Percentiles rank a stretch among this genome's conserved stretches.
phyloP scores from a whole-genome alignment of 2,797 vertebrate species.

The Hypotaenidia okinawae region DNA sequence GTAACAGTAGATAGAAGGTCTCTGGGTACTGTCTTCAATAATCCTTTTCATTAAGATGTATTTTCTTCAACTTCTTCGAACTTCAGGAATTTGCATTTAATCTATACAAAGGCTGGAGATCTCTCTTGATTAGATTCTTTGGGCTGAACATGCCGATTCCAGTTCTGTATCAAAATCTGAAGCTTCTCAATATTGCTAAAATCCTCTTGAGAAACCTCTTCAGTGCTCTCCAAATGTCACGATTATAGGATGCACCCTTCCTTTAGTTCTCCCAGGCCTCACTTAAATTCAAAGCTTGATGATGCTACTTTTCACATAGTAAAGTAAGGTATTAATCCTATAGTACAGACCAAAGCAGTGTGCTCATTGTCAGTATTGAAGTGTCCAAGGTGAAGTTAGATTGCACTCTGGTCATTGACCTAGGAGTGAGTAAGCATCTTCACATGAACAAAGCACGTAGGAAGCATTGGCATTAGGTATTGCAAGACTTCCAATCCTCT shows the following conservation, averaged over 20 bases:
- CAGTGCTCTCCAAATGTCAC: not conserved
- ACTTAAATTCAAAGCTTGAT: not conserved
- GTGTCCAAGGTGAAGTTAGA: not conserved
- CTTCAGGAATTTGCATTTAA: constrained; percentile 21
- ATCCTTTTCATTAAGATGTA: constrained; percentile 27
- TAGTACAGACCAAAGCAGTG: not conserved
- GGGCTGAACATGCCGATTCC: not conserved
- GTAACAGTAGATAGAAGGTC: constrained; percentile 4
- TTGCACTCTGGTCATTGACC: not conserved
- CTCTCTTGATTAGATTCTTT: not conserved
- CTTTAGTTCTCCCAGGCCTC: not conserved
- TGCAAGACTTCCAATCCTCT: not conserved
- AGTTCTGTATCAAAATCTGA: constrained; percentile 31
- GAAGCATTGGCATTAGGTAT: not conserved
- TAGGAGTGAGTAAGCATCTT: not conserved
- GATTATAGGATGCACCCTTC: not conserved
- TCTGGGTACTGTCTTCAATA: constrained; percentile 3
- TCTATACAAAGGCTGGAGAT: not conserved
- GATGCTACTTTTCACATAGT: not conserved
- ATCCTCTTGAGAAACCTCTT: not conserved
- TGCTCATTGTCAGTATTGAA: not conserved
- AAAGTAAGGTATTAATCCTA: not conserved
- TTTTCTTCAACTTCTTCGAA: constrained; percentile 23
- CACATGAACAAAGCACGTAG: not conserved
- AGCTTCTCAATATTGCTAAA: constrained; percentile 48